phyloP scores from a whole-genome alignment of 2,113 vertebrate genomes.

The Scolopax mira region DNA sequence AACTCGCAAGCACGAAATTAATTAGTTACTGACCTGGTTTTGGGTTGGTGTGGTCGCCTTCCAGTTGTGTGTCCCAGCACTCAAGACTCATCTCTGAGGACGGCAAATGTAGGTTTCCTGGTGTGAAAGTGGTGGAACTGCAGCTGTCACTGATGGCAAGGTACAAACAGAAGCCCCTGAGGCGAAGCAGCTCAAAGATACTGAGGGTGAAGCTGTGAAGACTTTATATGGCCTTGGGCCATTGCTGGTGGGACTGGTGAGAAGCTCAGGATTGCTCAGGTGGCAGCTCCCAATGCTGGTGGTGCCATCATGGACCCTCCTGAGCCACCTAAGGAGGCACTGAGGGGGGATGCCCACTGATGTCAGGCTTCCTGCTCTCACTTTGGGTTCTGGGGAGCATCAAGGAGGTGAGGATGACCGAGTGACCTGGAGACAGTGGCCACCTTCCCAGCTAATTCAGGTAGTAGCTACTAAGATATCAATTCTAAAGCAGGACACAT shows the following conservation, averaged over 20 bases:
- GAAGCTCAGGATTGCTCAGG: neutral
- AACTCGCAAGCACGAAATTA: neutral
- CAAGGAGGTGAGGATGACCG: accelerated
- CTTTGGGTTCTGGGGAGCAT: neutral
- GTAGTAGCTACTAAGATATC: neutral
- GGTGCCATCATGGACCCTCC: neutral
- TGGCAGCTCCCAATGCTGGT: neutral
- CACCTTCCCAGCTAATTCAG: neutral
- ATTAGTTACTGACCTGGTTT: conserved; percentile 11
- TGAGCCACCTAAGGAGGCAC: neutral
- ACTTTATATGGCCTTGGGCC: neutral
- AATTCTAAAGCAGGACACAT: neutral
- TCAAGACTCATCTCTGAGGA: neutral
- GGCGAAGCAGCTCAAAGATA: neutral
- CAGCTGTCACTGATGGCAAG: neutral
- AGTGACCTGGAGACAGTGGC: neutral
- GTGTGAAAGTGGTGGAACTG: neutral
- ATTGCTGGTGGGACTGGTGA: neutral
- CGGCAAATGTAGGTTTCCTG: neutral
- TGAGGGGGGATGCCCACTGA: neutral
- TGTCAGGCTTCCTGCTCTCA: neutral
- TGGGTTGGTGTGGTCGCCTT: neutral
- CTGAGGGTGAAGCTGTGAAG: neutral
- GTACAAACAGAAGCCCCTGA: neutral
- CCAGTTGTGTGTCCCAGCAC: neutral